These are phyloP conservation scores for Pristionchus japonicus DNA, from an alignment of 2,888 invertebrate genomes.

Conservation along the genomic window DNA sequence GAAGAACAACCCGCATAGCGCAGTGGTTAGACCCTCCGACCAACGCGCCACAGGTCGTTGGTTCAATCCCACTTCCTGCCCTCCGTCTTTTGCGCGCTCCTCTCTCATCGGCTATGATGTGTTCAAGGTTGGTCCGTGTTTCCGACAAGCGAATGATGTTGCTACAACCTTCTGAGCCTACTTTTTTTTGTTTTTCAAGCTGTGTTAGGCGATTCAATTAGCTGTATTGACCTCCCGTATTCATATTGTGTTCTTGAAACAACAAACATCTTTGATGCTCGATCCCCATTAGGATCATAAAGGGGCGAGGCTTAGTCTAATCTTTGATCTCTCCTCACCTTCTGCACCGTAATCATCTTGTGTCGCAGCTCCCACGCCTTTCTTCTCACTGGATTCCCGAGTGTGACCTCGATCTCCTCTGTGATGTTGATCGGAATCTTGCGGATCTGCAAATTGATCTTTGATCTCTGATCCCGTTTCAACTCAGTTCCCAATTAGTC, in stretches of 20 bases:
- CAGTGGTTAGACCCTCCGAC: no score
- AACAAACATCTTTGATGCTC: no score
- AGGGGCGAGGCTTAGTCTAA: neutral
- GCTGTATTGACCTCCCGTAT: no score
- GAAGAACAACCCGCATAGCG: no score
- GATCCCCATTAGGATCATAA: no score
- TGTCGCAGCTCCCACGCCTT: slow-evolving; percentile 57
- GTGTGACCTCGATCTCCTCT: slow-evolving; percentile 32
- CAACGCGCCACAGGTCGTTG: no score
- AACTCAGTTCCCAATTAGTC: neutral
- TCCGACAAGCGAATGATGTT: slow-evolving; percentile 39
- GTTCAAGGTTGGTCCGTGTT: slow-evolving; percentile 31
- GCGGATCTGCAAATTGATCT: slow-evolving; percentile 46
- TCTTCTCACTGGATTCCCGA: slow-evolving; percentile 50
- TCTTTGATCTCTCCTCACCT: slow-evolving; percentile 38
- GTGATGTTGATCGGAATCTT: slow-evolving; percentile 49
- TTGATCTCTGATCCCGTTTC: neutral
- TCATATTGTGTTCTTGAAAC: no score
- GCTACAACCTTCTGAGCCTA: slow-evolving; percentile 37
- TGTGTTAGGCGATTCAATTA: neutral
- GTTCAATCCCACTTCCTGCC: no score
- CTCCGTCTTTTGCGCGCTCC: no score
- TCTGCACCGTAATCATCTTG: slow-evolving; percentile 50
- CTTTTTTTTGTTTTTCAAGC: neutral
- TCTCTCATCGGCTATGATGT: neutral